Conservation (phyloP, 1,140 invertebrate species). For the Liolophura sinensis region DNA sequence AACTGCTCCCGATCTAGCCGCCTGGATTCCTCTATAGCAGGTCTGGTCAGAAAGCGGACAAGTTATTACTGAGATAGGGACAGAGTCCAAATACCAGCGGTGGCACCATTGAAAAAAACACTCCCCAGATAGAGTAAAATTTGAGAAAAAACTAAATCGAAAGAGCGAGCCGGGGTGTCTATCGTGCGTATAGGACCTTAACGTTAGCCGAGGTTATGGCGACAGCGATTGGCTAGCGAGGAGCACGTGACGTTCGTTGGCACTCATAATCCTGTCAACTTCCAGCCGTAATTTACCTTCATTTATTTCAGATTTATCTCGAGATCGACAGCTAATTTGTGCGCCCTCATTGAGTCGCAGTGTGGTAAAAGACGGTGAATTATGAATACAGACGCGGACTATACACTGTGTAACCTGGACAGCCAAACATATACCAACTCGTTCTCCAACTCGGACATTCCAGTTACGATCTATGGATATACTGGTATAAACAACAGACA, state of each 20-base stretch:
- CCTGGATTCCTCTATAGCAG: no score
- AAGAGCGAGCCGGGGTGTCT: no score
- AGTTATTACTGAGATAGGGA: no score
- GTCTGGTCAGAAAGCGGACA: no score
- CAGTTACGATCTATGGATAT: constrained; percentile 35
- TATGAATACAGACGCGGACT: constrained; percentile 48
- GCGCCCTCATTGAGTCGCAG: constrained; percentile 31
- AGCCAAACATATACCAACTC: constrained; percentile 39
- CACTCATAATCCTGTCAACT: constrained; percentile 46
- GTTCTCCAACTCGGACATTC: constrained; percentile 27
- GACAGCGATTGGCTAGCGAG: constrained; percentile 35
- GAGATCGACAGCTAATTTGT: constrained; percentile 48
- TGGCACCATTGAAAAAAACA: no score
- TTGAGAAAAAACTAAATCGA: no score
- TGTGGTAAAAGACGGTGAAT: constrained; percentile 18
- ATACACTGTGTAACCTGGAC: constrained; percentile 49
- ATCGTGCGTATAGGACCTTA: no score
- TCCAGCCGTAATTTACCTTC: constrained; percentile 50
- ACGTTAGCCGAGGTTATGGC: constrained; percentile 10
- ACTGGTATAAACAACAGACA: constrained; percentile 32
- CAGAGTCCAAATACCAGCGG: no score
- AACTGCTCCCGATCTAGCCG: no score
- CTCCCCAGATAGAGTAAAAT: no score
- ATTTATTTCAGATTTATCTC: constrained; percentile 56
- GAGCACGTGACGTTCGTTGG: constrained; percentile 37